phyloP scores from a whole-genome alignment of 2,113 vertebrate species.

The Pipra filicauda region DNA sequence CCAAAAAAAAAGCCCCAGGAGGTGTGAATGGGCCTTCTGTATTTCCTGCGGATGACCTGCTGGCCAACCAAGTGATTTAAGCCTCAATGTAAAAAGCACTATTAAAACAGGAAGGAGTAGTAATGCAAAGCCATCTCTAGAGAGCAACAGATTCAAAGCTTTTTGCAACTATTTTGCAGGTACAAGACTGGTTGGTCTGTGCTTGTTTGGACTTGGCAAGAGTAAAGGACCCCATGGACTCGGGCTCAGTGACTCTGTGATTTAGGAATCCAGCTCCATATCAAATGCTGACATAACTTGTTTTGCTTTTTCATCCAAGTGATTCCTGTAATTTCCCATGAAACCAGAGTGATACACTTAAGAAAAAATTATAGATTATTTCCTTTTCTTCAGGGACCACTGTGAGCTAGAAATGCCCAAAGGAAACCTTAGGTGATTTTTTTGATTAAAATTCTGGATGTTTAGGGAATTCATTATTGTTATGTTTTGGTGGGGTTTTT shows the following conservation, averaged over 20 bases:
- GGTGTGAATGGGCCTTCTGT: not conserved
- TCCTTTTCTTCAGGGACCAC: not conserved
- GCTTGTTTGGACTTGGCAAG: not conserved
- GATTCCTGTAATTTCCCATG: not conserved
- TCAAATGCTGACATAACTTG: not conserved
- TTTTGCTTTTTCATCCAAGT: not conserved
- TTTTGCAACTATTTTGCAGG: not conserved
- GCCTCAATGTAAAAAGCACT: not conserved
- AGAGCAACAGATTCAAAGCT: not conserved
- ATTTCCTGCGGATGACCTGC: not conserved
- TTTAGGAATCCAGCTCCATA: not conserved
- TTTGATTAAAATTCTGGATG: not conserved
- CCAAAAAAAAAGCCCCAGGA: not conserved
- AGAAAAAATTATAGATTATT: not conserved
- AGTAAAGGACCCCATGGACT: not conserved
- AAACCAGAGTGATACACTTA: not conserved
- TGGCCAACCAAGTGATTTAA: not conserved
- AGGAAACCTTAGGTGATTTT: not conserved
- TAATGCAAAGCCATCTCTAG: not conserved
- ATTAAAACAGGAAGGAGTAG: not conserved
- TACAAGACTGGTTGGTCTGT: not conserved
- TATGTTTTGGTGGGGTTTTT: not conserved
- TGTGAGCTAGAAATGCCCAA: not conserved
- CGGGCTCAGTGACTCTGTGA: not conserved
- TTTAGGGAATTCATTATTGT: not conserved